A percentile compares a stretch with the other conserved stretches of the same genome.
Conservation (phyloP, 2,888 invertebrate species). For the Xestia rhomboidea region DNA sequence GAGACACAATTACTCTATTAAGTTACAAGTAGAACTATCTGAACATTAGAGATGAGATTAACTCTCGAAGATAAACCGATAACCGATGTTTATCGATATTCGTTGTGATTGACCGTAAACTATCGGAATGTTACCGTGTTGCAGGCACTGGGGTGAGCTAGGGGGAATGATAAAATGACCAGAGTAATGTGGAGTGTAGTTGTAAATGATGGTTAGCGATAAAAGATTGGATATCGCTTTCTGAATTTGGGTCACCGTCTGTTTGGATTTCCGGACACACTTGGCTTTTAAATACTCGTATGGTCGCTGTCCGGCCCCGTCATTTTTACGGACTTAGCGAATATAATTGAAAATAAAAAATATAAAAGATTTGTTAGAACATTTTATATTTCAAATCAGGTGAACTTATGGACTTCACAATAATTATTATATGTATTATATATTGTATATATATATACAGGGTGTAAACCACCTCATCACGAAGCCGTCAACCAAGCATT, state of each 20-base stretch:
- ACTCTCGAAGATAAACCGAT: conserved; percentile 40
- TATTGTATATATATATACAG: too few relatives aligned
- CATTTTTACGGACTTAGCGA: not conserved
- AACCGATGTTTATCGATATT: conserved; percentile 28
- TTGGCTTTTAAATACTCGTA: not conserved
- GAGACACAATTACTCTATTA: conserved; percentile 29
- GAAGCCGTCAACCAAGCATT: too few relatives aligned
- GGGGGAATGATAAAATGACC: not conserved
- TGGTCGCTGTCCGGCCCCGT: not conserved
- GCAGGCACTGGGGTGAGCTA: conserved; percentile 2
- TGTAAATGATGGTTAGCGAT: not conserved
- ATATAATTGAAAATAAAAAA: too few relatives aligned
- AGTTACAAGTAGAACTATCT: conserved; percentile 6
- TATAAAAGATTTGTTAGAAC: not conserved
- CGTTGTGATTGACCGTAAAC: conserved; percentile 49
- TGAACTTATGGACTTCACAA: not conserved
- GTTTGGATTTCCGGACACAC: not conserved
- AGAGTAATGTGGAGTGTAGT: not conserved
- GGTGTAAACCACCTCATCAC: too few relatives aligned
- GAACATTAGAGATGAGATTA: conserved; percentile 14
- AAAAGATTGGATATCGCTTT: not conserved
- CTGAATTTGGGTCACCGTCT: not conserved
- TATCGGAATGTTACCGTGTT: conserved; percentile 13
- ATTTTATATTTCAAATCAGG: not conserved
- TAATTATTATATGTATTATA: not conserved